These are phyloP conservation scores for Scortum barcoo DNA, from an alignment of 2,113 vertebrate species.

Conservation along the genomic window DNA sequence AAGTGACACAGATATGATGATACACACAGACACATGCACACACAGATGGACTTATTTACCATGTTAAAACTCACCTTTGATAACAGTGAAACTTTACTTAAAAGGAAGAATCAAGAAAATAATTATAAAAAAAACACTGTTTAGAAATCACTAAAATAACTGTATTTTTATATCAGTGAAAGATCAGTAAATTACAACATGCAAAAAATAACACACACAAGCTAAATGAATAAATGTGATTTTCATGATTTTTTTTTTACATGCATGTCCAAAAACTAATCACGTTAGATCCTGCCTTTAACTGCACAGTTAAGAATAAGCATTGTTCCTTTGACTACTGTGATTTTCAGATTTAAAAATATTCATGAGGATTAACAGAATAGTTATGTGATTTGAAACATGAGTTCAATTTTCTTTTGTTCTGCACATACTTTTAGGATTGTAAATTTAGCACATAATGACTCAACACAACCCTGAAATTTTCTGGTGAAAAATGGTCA, in stretches of 20 bases:
- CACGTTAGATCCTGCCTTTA: background rate
- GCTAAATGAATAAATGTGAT: background rate
- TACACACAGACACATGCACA: constrained; percentile 9
- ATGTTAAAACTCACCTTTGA: constrained; percentile 11
- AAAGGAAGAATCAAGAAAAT: background rate
- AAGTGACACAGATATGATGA: constrained; percentile 57
- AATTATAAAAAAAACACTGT: background rate
- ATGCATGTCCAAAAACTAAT: background rate
- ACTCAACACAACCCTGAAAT: background rate
- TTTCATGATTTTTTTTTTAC: background rate
- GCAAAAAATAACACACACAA: background rate
- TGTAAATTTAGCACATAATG: background rate
- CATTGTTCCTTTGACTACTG: background rate
- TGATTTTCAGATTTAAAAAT: background rate
- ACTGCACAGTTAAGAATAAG: background rate
- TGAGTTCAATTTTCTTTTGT: background rate
- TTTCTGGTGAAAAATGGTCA: background rate
- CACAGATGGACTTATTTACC: background rate
- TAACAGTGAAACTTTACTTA: background rate
- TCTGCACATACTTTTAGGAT: background rate
- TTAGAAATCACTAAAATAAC: background rate
- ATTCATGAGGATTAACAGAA: background rate
- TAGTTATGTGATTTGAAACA: background rate
- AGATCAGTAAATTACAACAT: background rate
- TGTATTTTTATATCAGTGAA: background rate